Evolutionary conservation across 2,113 vertebrate genomes (phyloP).

Genomic region (Etia nguti): DNA sequence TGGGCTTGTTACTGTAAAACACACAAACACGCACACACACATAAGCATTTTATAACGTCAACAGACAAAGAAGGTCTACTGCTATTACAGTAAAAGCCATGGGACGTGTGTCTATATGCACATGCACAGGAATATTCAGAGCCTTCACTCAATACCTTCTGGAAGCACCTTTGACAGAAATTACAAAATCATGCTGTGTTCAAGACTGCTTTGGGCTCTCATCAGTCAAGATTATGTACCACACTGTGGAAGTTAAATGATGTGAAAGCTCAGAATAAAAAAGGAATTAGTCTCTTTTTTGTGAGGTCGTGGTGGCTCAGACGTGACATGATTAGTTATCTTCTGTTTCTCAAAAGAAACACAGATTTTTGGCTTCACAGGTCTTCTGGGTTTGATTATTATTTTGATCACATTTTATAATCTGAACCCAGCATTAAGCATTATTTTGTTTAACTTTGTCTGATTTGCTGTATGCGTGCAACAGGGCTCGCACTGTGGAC

Average conservation of each 20-base stretch:
- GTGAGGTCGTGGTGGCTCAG: accelerated
- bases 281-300: background rate
- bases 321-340: background rate
- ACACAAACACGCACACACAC: background rate
- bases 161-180: background rate
- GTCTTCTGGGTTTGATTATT: background rate
- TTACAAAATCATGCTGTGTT: no score
- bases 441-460: background rate
- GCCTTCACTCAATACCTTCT: background rate
- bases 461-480: background rate
- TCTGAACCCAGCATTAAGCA: background rate
- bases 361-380: background rate
- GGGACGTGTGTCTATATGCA: background rate
- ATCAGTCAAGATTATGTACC: no score
- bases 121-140: background rate
- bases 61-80: background rate
- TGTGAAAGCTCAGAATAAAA: no score
- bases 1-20: slow-evolving; percentile 15
- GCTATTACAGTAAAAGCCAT: background rate
- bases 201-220: no score
- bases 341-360: background rate
- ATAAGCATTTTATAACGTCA: background rate
- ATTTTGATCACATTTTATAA: background rate
- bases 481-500: background rate
- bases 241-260: no score